phyloP scores from a whole-genome alignment of 2,797 vertebrate genomes.

The Carcharodon carcharias region DNA sequence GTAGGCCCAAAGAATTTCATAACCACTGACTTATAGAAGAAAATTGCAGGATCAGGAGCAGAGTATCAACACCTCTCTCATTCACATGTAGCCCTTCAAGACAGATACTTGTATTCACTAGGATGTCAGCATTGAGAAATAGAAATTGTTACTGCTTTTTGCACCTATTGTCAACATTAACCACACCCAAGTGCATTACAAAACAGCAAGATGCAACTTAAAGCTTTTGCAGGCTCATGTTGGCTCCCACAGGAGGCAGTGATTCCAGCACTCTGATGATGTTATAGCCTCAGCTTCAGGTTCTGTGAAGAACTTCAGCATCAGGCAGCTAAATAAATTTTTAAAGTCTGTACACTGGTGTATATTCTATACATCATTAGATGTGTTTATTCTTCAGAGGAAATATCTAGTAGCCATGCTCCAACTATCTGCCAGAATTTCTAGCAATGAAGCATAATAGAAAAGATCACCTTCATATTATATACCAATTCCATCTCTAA shows the following conservation, averaged over 20 bases:
- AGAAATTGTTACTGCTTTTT: not conserved
- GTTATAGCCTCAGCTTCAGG: not conserved
- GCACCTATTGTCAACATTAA: not conserved
- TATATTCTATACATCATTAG: not conserved
- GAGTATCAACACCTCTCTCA: not conserved
- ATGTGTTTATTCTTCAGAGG: not conserved
- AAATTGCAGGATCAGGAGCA: not conserved
- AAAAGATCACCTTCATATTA: not conserved
- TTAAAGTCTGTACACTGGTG: not conserved
- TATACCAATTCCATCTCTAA: not conserved
- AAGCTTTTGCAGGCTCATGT: not conserved
- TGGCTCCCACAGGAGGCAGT: not conserved
- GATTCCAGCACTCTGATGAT: too few relatives aligned
- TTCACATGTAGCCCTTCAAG: not conserved
- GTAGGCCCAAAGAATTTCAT: not conserved
- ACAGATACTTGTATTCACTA: not conserved
- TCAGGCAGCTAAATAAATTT: not conserved
- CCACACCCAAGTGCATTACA: not conserved
- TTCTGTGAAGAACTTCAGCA: not conserved
- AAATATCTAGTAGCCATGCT: not conserved
- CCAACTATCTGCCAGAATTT: not conserved
- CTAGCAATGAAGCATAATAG: not conserved
- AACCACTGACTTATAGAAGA: not conserved
- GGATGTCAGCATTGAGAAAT: not conserved
- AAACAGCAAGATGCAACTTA: not conserved